Base-by-base conservation (phyloP, 2,113 vertebrate species). In the Hyaena hyaena region DNA sequence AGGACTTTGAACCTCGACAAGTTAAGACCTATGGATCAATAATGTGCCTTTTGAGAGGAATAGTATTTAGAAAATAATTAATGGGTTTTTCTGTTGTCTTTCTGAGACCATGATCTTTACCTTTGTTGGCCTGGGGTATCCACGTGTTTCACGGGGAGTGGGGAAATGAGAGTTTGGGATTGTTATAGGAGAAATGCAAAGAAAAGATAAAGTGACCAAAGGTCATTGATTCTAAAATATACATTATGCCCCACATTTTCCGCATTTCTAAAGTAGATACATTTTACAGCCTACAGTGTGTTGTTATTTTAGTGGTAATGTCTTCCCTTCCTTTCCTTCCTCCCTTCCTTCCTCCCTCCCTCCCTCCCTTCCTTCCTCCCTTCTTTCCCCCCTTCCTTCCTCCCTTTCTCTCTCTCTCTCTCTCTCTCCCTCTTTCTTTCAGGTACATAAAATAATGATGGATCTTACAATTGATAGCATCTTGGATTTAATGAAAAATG, bases 351-450 rank as follows among this genome's bases (percentile, higher is more conserved):
- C 19, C 53, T 6, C 7, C 19, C 55, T 58, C 1, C 19, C 17
- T 58, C 1, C 17, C 53, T 55, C 4, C 17, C 14, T 55, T 1
- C 5, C 53, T 55, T 5, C 6, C 15, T 16, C 4, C 15, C 15
- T 53, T 16, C 15, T 5, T 1, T 5, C 5, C 16, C 17, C 0
- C 10, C 16, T 55, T 5, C 5, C 16, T 5, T 1, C 16, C 16
- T 55, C 1, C 19, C 55, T 7, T 0, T 63, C 61, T 24, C 1
- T 69, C 33, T 33, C 1, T 31, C 23, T 53, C 4, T 19, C 23
- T 24, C 39, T 43, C 10, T 35, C 19, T 14, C 50, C 50, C 28
- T 85, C 16, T 66, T n/a, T 73, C 21, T 43, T 43, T 15, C 55
- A 2, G 19, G 21, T 14, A 43, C 21, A 43, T 43, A 73, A 43